Evolutionary conservation across 1,140 invertebrate genomes (phyloP), one percentile per base, ranked within the genome.

Genomic region (Drosophila mauritiana): DNA sequence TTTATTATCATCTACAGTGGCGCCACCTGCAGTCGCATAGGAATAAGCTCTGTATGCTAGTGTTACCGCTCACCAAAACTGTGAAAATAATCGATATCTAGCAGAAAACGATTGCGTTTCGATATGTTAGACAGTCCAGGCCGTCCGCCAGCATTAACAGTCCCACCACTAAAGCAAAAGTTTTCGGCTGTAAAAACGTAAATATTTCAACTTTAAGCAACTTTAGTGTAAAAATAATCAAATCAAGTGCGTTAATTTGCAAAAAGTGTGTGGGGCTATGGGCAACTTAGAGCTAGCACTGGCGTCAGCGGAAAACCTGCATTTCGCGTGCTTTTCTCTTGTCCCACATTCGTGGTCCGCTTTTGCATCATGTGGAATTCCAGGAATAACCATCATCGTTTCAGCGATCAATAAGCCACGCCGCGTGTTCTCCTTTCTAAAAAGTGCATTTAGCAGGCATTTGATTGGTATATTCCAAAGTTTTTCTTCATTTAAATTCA

Each of bases 151-250:
- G 4, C 11, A 39, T 13, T 39, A 13, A 13, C 13, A 39, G 37
- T 39, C 25, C 22, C 25, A 31, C 2, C 22, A 48, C 42, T 45
- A 45, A 45, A 17, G 42, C 42, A 45, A 55, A 37, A 64, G 58
- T 54, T 65, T 62, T 63, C 46, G 46, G 46, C 64, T 68, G 59
- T 49, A 65, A 37, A 68, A 69, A 69, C 57, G 65, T 70, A 70
- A 70, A 70, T 70, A 70, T 70, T 55, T 70, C 31, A 70, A 56
- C 12, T 56, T 42, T 48, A 40, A 40, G 2, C 3, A 40, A 70
- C 15, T 70, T 51, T 48, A 31, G 31, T 31, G 2, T 31, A 31
- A 8, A 31, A 31, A 31, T 36, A 56, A 17, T n/a, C 6, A 17
- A 46, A 48, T 34, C 13, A 1, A 48, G 67, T 70, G 64, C 64